Evolutionary conservation across 2,888 invertebrate genomes (phyloP), one percentile per base, ranked within the genome.

Genomic region (Atrina japonica): DNA sequence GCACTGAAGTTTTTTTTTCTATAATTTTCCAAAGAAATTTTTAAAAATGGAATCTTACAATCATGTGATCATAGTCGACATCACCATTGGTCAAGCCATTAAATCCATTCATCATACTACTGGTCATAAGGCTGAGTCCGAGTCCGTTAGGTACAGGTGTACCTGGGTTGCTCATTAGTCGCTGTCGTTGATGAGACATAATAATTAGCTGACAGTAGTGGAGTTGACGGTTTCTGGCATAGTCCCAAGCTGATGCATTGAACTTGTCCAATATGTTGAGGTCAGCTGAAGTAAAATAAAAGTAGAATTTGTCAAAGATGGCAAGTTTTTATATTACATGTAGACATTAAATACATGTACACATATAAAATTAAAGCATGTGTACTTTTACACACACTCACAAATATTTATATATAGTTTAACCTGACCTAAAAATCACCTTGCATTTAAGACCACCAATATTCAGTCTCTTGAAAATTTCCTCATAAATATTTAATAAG

Each of bases 181-280:
- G 73, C 64, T 89, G 88, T 3, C 89, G 80, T 68, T 88, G 87
- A 66, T 90, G 89, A 3, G 89, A 89, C 80, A 89, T 88, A 25
- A 90, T 84, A 64, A 90, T 90, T 69, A 90, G 83, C 83, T 89
- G 88, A 73, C 89, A 89, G 75, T 90, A 90, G 75, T 90, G 89
- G 5, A 90, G 83, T 73, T 89, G 89, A 3, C 87, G 81, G 56
- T 83, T 86, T 23, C 86, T 76, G 27, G 89, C 89, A 66, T 90
- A 90, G 73, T 89, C 89, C 89, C 89, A 89, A 1, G 88, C 87
- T 0, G 89, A 88, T 25, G 88, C 88, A 30, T 86, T 86, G 65
- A 78, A 83, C 65, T 83, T 83, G 75, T 90, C 90, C 2, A 83
- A 83, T 9, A 75, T 77, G 47, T 83, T 81, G 23, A 89, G 74